Evolutionary conservation across 2,113 vertebrate species (phyloP), one percentile per base, ranked within the genome.

Genomic region (Antigone vipio): DNA sequence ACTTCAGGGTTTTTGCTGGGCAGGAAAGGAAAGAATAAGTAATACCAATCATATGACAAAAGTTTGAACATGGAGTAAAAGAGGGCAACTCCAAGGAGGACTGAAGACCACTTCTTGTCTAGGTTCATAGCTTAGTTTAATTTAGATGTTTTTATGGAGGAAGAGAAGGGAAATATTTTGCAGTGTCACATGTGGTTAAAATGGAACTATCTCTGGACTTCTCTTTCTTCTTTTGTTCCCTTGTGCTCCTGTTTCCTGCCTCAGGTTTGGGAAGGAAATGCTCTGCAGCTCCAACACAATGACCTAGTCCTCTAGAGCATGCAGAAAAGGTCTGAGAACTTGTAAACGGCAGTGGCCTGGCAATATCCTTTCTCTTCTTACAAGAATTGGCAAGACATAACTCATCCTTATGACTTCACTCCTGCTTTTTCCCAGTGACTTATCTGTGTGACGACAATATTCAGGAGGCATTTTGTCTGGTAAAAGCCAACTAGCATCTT

Each of bases 151-250:
- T 95, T 89, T 59, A 81, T 71, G 44, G 80, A 82, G 62, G 66
- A 96, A 77, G 30, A 64, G 47, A 92, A 93, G 17, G 67, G 85
- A 97, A 93, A 55, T 62, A 81, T 82, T 97, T 93, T 89, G 66
- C 34, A 45, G 11, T 19, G 24, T 95, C 49, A 66, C 80, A 72
- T 93, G 49, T 85, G 27, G 17, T 87, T 85, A 60, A 78, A 91
- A 87, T 42, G 77, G 77, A 85, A 14, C 67, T 91, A 11, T 84
- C 90, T 89, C 89, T 86, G 80, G 49, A 64, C 66, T 89, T 91
- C 42, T 93, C 77, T 91, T 95, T 95, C 84, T 96, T 82, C 89
- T 95, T 95, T 97, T 91, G 92, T 95, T 93, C 80, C 80, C 34
- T 86, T 81, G 52, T 44, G 44, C 30, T 90, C 78, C 71, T 17